Percentiles rank a stretch among this genome's conserved stretches.
Conservation (phyloP, 2,888 invertebrate genomes). For the Luperina nickerlii region DNA sequence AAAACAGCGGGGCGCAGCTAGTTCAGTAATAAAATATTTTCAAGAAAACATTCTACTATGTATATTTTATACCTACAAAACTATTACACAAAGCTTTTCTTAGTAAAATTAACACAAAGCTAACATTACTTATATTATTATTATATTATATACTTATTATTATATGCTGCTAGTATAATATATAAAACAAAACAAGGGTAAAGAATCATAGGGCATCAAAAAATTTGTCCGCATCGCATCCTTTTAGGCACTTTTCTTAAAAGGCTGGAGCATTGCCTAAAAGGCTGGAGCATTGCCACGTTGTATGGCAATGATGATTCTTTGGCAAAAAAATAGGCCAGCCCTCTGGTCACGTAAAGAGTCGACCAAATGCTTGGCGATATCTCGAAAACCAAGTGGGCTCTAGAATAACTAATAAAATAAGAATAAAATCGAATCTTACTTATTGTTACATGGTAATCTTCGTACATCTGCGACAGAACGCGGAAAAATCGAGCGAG, state of each 20-base stretch:
- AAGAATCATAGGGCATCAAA: too few species aligned
- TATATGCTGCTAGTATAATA: too few species aligned
- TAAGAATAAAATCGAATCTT: slow-evolving; percentile 3
- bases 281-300: background rate
- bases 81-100: too few species aligned
- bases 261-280: background rate
- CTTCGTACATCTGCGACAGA: slow-evolving; percentile 19
- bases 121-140: too few species aligned
- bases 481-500: slow-evolving; percentile 30
- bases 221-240: background rate
- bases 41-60: too few species aligned
- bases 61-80: too few species aligned
- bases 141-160: too few species aligned
- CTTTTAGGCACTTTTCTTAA: too few species aligned
- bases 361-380: background rate
- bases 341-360: background rate
- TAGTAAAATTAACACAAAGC: too few species aligned
- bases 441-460: slow-evolving; percentile 14
- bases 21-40: too few species aligned
- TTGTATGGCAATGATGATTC: background rate
- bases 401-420: background rate
- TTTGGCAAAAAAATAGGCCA: background rate
- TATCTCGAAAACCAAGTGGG: background rate
- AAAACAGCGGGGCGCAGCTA: too few species aligned
- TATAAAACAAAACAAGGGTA: too few species aligned